Percentiles rank a stretch among this genome's conserved stretches.
Conservation (phyloP, 2,797 vertebrate species). For the Bucorvus abyssinicus region DNA sequence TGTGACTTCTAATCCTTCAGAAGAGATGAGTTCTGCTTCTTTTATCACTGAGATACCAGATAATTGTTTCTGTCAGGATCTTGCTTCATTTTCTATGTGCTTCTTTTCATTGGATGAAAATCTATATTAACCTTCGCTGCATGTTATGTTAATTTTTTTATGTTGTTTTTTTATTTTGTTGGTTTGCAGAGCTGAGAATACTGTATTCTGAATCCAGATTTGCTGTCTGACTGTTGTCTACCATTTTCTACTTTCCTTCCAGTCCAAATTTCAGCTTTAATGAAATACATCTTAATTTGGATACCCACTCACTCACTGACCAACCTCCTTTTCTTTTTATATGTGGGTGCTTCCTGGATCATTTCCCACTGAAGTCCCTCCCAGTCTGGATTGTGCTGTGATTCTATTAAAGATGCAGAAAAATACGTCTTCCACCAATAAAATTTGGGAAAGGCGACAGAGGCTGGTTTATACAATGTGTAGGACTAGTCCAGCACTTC, state of each 20-base stretch:
- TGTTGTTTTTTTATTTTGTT: neutral
- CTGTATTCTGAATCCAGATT: neutral
- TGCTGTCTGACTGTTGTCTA: neutral
- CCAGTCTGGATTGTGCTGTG: neutral
- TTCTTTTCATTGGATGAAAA: neutral
- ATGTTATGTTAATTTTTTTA: neutral
- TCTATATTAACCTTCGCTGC: neutral
- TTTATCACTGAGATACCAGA: neutral
- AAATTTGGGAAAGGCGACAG: neutral
- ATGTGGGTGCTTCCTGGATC: neutral
- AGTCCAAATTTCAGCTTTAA: neutral
- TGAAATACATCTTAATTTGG: neutral
- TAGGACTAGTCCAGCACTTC: neutral
- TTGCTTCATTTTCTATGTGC: neutral
- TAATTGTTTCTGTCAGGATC: conserved; percentile 14
- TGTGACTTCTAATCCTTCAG: conserved; percentile 4
- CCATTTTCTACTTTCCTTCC: neutral
- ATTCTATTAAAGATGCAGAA: neutral
- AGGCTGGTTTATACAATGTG: neutral
- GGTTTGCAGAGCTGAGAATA: neutral
- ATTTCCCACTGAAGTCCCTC: neutral
- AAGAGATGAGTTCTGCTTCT: neutral
- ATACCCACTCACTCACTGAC: neutral
- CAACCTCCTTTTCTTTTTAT: neutral
- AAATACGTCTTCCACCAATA: neutral